These are phyloP conservation scores for Heliconius congener DNA, from an alignment of 1,140 invertebrate species.

Conservation along the genomic window DNA sequence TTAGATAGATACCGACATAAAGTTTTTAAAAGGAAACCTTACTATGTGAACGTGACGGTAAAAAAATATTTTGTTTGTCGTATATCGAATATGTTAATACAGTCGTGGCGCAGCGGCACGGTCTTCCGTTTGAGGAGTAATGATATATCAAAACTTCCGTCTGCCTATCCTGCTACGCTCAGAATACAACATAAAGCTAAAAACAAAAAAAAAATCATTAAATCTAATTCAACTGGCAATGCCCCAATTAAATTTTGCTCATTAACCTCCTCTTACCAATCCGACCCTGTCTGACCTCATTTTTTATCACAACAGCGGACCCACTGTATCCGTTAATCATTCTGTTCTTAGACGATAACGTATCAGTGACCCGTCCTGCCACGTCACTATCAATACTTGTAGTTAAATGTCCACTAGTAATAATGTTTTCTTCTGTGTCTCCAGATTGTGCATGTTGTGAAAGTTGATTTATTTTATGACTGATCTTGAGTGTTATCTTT, in stretches of 20 bases:
- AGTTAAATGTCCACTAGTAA: not conserved
- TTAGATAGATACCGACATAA: no score
- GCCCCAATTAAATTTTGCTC: constrained; percentile 23
- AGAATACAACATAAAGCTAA: no score
- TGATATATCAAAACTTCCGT: no score
- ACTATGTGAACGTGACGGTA: no score
- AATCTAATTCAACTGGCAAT: not conserved
- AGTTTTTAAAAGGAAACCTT: no score
- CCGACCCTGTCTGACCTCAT: constrained; percentile 28
- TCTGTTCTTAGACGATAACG: not conserved
- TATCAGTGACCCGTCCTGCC: not conserved
- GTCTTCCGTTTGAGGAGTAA: no score
- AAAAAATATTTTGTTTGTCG: no score
- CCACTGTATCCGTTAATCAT: constrained; percentile 8
- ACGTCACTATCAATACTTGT: constrained; percentile 16
- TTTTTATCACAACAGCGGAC: constrained; percentile 28
- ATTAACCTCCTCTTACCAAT: constrained; percentile 24
- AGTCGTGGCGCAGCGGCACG: no score
- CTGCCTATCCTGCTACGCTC: no score
- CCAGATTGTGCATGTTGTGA: constrained; percentile 6
- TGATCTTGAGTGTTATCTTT: constrained; percentile 2
- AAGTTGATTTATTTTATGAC: constrained; percentile 1
- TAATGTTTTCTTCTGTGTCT: constrained; percentile 30
- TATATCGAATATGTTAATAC: no score
- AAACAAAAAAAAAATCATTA: not conserved